These are phyloP conservation scores for Babyrousa celebensis DNA, from an alignment of 2,797 vertebrate genomes.

Conservation along the genomic window DNA sequence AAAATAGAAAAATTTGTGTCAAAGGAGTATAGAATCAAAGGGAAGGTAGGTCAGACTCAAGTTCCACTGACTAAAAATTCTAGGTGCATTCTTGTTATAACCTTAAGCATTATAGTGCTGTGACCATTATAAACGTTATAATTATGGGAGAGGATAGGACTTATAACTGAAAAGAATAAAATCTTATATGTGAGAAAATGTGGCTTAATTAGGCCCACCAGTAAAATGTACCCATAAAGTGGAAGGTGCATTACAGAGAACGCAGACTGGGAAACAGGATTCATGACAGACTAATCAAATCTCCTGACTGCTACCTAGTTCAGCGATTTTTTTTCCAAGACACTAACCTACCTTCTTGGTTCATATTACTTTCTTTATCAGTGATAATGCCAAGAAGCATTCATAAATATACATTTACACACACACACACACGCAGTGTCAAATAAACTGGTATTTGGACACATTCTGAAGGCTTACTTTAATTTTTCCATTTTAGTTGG, in stretches of 20 bases:
- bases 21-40: neutral
- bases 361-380: neutral
- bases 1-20: neutral
- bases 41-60: neutral
- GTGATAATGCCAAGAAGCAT: neutral
- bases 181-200: neutral
- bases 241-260: neutral
- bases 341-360: neutral
- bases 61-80: neutral
- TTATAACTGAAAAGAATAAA: neutral
- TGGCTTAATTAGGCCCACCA: neutral
- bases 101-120: neutral
- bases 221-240: neutral
- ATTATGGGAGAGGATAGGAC: neutral
- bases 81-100: neutral
- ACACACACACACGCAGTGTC: neutral
- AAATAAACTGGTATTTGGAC: neutral
- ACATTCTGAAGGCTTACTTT: conserved; percentile 16
- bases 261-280: neutral
- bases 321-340: neutral
- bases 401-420: neutral
- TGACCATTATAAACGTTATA: neutral
- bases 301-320: neutral
- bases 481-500: neutral
- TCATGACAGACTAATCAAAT: neutral